Conservation (phyloP, 2,113 vertebrate genomes). For the Merops nubicus region DNA sequence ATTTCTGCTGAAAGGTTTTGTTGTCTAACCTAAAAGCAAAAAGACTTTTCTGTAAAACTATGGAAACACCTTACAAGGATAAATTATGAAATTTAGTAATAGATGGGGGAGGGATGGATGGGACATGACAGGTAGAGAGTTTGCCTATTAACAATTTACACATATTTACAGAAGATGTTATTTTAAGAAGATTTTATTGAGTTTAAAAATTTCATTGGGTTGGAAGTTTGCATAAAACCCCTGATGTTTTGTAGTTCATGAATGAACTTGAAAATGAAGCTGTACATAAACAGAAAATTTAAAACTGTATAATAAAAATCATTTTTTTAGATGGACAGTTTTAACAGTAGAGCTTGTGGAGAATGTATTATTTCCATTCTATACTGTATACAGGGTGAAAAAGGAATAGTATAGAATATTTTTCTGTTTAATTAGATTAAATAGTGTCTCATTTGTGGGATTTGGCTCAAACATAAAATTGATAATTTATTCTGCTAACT, state of each 20-base stretch:
- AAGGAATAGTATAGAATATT: not conserved
- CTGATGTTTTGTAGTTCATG: not conserved
- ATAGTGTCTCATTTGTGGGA: not conserved
- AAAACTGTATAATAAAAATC: not conserved
- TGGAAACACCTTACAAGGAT: not conserved
- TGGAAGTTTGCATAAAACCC: not conserved
- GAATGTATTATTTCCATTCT: not conserved
- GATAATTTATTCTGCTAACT: not conserved
- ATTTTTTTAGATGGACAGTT: not conserved
- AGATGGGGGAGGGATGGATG: too few relatives aligned
- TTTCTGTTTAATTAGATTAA: not conserved
- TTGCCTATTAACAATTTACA: not conserved
- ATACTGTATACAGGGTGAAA: too few relatives aligned
- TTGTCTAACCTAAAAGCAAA: not conserved
- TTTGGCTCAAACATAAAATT: not conserved
- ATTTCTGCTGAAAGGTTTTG: not conserved
- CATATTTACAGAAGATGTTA: not conserved
- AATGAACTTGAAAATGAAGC: too few relatives aligned
- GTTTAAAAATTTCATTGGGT: not conserved
- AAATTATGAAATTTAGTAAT: not conserved
- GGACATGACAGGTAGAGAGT: not conserved
- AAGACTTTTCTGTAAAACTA: not conserved
- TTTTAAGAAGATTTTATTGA: not conserved
- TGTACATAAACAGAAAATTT: not conserved
- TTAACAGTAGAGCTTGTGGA: not conserved